A percentile compares a stretch with the other conserved stretches of the same genome.
phyloP scores from a whole-genome alignment of 1,140 invertebrate species.

The Hestina assimilis region DNA sequence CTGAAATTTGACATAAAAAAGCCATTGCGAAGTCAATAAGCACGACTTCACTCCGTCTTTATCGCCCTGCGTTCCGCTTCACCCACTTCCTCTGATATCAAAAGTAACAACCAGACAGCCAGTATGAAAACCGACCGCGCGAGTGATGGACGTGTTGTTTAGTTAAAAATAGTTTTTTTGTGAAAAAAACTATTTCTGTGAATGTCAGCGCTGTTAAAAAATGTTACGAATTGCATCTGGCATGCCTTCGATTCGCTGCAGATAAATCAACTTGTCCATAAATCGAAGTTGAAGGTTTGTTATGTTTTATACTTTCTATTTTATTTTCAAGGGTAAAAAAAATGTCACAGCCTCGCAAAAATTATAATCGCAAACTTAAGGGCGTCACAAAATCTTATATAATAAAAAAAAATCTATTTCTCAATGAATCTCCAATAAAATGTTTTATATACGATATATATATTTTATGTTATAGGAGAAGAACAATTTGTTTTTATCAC shows the following conservation, averaged over 20 bases:
- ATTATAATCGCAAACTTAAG: neutral
- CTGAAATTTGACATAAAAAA: too few species aligned
- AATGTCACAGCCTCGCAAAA: slow-evolving; percentile 4
- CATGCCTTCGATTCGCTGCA: slow-evolving; percentile 86
- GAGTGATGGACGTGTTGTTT: slow-evolving; percentile 38
- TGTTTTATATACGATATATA: too few species aligned
- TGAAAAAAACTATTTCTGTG: slow-evolving; percentile 13
- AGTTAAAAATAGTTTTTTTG: slow-evolving; percentile 19
- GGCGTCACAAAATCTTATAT: too few species aligned
- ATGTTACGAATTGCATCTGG: slow-evolving; percentile 86
- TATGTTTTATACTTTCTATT: slow-evolving; percentile 28
- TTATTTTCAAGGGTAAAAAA: slow-evolving; percentile 8
- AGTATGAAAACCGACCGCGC: slow-evolving; percentile 52
- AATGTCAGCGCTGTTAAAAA: slow-evolving; percentile 84
- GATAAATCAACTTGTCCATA: slow-evolving; percentile 82
- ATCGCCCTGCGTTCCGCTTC: slow-evolving; percentile 37
- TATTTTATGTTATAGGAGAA: too few species aligned
- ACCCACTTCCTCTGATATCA: slow-evolving; percentile 51
- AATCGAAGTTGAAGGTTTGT: slow-evolving; percentile 86
- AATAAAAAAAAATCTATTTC: neutral
- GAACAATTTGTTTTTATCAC: too few species aligned
- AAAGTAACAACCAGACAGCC: slow-evolving; percentile 23
- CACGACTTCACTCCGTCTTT: slow-evolving; percentile 9
- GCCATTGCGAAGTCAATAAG: neutral
- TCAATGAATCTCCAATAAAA: too few species aligned